Evolutionary conservation across 2,888 invertebrate genomes (phyloP).

Genomic region (Drosophila monieri): DNA sequence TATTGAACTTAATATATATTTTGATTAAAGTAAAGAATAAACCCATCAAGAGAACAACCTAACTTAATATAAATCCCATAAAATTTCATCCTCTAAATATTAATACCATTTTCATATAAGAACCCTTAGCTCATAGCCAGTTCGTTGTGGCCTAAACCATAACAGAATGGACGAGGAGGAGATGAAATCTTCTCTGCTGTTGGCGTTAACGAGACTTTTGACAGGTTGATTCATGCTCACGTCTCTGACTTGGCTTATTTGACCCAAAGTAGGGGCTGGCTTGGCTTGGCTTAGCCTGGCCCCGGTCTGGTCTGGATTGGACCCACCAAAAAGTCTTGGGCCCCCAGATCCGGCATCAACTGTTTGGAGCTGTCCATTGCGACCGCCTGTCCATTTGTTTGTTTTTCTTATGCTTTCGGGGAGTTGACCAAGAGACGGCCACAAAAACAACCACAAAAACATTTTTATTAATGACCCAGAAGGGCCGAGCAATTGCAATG

Average conservation of each 20-base stretch:
- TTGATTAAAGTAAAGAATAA: too few species aligned
- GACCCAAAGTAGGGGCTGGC: slow-evolving; percentile 67
- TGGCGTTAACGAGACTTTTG: slow-evolving; percentile 83
- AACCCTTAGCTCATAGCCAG: slow-evolving; percentile 53
- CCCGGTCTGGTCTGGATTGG: slow-evolving; percentile 32
- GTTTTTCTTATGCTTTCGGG: slow-evolving; percentile 67
- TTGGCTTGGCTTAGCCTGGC: slow-evolving; percentile 38
- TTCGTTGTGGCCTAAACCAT: slow-evolving; percentile 72
- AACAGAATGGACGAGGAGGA: slow-evolving; percentile 36
- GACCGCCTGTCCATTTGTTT: slow-evolving; percentile 69
- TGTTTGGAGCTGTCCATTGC: slow-evolving; percentile 33
- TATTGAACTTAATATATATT: too few species aligned
- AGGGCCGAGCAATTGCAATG: slow-evolving; percentile 73
- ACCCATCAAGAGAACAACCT: not conserved
- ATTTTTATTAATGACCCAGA: slow-evolving; percentile 79
- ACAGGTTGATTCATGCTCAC: slow-evolving; percentile 83
- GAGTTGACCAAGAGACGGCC: slow-evolving; percentile 62
- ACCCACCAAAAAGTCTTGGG: slow-evolving; percentile 49
- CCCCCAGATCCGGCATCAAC: slow-evolving; percentile 50
- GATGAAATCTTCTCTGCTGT: slow-evolving; percentile 79
- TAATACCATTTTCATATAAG: not conserved
- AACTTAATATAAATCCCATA: not conserved
- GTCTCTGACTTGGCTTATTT: slow-evolving; percentile 77
- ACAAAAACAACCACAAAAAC: slow-evolving; percentile 54
- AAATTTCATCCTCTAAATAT: not conserved